Conservation (phyloP, 2,113 vertebrate species). For the Anguilla japonica region DNA sequence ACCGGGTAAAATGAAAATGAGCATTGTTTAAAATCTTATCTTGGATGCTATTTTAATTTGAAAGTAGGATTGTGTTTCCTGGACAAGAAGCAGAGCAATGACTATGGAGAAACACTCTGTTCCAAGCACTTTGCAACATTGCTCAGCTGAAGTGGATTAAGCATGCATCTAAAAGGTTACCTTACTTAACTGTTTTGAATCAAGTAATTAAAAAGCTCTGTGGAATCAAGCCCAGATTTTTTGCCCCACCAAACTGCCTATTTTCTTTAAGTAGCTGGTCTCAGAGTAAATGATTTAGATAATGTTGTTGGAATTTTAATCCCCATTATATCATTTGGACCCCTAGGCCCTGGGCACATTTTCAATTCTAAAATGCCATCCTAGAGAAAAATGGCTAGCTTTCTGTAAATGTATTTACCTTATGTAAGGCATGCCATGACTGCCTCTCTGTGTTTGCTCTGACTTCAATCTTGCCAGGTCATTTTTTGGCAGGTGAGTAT, state of each 20-base stretch:
- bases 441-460: conserved; percentile 19
- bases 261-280: conserved; percentile 16
- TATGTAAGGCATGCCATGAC: conserved; percentile 31
- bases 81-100: conserved; percentile 11
- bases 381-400: neutral
- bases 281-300: conserved; percentile 23
- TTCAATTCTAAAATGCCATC: conserved; percentile 13
- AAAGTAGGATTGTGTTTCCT: conserved; percentile 14
- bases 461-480: conserved; percentile 11
- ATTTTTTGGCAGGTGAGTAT: conserved; percentile 24
- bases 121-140: conserved; percentile 20
- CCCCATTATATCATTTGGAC: conserved; percentile 2
- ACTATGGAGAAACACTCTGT: conserved; percentile 8
- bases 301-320: conserved; percentile 21
- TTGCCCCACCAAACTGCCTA: neutral
- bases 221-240: conserved; percentile 3
- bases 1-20: conserved; percentile 20
- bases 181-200: conserved; percentile 20
- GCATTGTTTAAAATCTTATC: neutral
- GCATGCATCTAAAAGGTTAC: conserved; percentile 12
- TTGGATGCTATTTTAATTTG: conserved; percentile 1
- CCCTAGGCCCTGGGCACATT: neutral
- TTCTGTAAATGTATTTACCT: conserved; percentile 29
- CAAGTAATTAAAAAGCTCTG: conserved; percentile 20
- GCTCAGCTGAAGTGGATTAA: conserved; percentile 13